Evolutionary conservation across 2,113 vertebrate genomes (phyloP).

Genomic region (Scopus umbretta): DNA sequence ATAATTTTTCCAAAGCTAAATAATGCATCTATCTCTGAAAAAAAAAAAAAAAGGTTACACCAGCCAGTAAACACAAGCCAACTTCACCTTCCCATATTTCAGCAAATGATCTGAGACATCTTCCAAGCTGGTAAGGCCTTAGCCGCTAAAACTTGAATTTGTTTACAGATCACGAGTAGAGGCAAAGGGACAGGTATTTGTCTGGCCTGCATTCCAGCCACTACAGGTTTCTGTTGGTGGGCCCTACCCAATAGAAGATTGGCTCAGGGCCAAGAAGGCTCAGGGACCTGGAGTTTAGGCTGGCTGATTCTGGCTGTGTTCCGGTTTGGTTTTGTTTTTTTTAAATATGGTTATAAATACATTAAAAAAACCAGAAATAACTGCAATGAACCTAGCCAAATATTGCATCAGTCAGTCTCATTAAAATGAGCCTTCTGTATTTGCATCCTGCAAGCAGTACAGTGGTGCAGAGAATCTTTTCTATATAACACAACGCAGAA

Average conservation of each 20-base stretch:
- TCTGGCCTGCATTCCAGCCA: background rate
- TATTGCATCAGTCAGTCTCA: background rate
- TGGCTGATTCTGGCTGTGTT: background rate
- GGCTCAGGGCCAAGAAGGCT: too few relatives aligned
- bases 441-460: background rate
- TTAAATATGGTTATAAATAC: background rate
- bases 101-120: background rate
- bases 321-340: background rate
- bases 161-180: background rate
- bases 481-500: background rate
- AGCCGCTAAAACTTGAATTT: background rate
- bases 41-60: background rate
- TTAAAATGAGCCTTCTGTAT: background rate
- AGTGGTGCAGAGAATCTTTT: background rate
- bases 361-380: background rate
- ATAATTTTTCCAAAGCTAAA: background rate
- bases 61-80: background rate
- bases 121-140: background rate
- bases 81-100: background rate
- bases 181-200: background rate
- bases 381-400: background rate
- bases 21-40: background rate
- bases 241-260: background rate
- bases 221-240: background rate
- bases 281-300: background rate